Evolutionary conservation across 2,888 invertebrate genomes (phyloP).

Genomic region (Arctia plantaginis): DNA sequence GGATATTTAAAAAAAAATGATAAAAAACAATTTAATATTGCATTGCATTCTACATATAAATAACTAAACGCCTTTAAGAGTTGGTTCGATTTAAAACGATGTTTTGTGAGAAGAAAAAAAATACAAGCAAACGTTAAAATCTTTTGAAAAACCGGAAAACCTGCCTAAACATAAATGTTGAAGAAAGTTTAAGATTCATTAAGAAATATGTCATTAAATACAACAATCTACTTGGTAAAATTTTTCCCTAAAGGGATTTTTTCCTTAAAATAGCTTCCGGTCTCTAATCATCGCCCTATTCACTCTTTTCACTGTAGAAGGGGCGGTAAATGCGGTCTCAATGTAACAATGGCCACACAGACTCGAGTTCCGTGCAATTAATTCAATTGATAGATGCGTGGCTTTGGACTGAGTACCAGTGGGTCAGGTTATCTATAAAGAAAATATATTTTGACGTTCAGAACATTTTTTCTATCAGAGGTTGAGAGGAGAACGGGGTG

Average conservation of each 20-base stretch:
- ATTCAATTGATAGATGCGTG: slow-evolving; percentile 38
- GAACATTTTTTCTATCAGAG: not conserved
- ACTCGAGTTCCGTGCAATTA: slow-evolving; percentile 46
- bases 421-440: not conserved
- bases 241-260: slow-evolving; percentile 9
- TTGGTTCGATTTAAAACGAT: no score
- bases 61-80: no score
- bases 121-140: not conserved
- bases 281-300: slow-evolving; percentile 30
- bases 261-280: slow-evolving; percentile 13
- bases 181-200: slow-evolving; percentile 2
- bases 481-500: not conserved
- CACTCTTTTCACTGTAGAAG: slow-evolving; percentile 13
- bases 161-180: not conserved
- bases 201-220: not conserved
- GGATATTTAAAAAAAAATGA: no score
- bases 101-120: not conserved
- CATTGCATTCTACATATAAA: no score
- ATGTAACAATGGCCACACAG: slow-evolving; percentile 43
- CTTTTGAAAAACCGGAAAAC: not conserved
- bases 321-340: slow-evolving; percentile 39
- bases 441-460: not conserved
- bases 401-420: slow-evolving; percentile 9
- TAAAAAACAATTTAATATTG: no score
- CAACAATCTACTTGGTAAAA: slow-evolving; percentile 3